A percentile compares a stretch with the other conserved stretches of the same genome.
These are phyloP conservation scores for Synergus gifuensis DNA, from an alignment of 2,888 invertebrate genomes.

Conservation along the genomic window DNA sequence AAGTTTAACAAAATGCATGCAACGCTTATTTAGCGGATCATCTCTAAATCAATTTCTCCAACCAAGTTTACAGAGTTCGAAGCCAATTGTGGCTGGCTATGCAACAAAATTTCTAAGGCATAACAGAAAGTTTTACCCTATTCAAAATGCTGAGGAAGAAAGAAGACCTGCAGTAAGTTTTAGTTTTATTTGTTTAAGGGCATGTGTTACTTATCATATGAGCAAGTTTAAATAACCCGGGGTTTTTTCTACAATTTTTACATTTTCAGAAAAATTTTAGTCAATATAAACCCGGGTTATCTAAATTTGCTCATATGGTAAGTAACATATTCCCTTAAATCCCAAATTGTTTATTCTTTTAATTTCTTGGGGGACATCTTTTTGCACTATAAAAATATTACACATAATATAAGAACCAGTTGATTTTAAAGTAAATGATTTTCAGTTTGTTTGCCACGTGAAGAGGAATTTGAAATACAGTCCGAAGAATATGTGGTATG, in stretches of 20 bases:
- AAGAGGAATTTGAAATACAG: conserved; percentile 92
- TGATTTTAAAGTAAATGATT: conserved; percentile 57
- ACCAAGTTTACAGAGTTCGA: conserved; percentile 12
- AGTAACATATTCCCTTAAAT: too few species aligned
- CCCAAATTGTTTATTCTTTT: not conserved
- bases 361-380: not conserved
- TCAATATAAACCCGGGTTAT: too few species aligned
- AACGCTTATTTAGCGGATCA: conserved; percentile 1
- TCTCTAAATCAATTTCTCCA: conserved; percentile 21
- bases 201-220: too few species aligned
- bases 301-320: too few species aligned
- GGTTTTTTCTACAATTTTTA: too few species aligned
- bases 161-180: conserved; percentile 90
- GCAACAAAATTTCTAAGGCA: conserved; percentile 80
- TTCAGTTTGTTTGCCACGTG: conserved; percentile 93
- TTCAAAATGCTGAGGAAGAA: conserved; percentile 86
- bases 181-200: conserved; percentile 9
- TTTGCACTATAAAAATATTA: not conserved
- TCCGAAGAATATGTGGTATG: conserved; percentile 95
- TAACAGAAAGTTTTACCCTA: conserved; percentile 90
- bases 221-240: too few species aligned
- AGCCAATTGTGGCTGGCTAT: conserved; percentile 35
- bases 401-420: not conserved
- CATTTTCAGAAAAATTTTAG: too few species aligned
- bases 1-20: conserved; percentile 43